A percentile compares a stretch with the other conserved stretches of the same genome.
Conservation (phyloP, 2,797 vertebrate genomes). For the Denticeps clupeoides region DNA sequence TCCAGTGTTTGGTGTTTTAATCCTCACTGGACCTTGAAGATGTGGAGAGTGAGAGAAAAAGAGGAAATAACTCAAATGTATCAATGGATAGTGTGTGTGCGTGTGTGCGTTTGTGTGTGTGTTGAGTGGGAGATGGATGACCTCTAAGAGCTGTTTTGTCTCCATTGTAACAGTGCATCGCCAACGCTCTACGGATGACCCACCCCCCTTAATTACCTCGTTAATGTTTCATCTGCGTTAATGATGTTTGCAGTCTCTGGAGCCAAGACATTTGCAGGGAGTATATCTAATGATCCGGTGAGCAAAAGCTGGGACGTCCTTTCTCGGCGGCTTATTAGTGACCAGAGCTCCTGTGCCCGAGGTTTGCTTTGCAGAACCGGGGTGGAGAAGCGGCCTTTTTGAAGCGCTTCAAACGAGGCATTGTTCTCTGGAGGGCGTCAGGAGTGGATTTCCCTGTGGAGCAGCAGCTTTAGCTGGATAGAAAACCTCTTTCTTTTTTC, state of each 20-base stretch:
- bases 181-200: conserved; percentile 32
- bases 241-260: conserved; percentile 42
- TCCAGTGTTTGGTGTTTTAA: conserved; percentile 34
- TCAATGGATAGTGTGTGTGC: not conserved
- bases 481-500: too few species aligned
- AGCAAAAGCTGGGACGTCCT: too few species aligned
- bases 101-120: not conserved
- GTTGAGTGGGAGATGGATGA: conserved; percentile 21
- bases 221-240: conserved; percentile 48
- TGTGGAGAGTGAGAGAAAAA: too few species aligned
- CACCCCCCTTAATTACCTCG: conserved; percentile 42
- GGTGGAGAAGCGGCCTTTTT: not conserved
- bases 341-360: too few species aligned
- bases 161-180: conserved; percentile 18
- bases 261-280: conserved; percentile 34
- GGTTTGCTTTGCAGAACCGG: conserved; percentile 1
- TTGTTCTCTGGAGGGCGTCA: too few species aligned
- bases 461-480: too few species aligned
- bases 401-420: too few species aligned
- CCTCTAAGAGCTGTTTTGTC: conserved; percentile 28
- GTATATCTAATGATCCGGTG: too few species aligned
- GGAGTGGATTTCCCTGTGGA: too few species aligned
- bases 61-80: not conserved
- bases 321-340: too few species aligned
- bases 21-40: conserved; percentile 11